Evolutionary conservation across 1,140 invertebrate genomes (phyloP), one percentile per base, ranked within the genome.

Genomic region (Drosophila melanica): DNA sequence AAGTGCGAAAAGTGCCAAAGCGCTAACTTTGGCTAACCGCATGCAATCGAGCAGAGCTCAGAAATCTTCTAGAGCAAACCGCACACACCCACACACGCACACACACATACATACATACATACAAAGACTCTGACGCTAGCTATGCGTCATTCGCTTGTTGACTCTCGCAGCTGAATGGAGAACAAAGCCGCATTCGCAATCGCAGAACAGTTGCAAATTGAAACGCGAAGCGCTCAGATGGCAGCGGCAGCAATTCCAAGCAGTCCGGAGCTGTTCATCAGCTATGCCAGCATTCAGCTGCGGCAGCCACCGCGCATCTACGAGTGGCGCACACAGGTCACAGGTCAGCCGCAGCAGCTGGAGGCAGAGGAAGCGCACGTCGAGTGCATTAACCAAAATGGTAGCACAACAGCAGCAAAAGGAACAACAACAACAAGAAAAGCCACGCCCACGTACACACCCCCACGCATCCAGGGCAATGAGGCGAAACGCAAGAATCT

Each of bases 271-370:
- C 45, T 85, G 41, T 91, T 76, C 51, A 73, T 85, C 16, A 85
- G 77, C 53, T 63, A 57, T 23, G 80, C 76, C 39, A 85, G 59
- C 37, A 73, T 91, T 6, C 64, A 90, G 48, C 44, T 91, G 63
- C 76, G 77, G 55, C 60, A 50, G 9, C 54, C 45, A 9, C 54
- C 76, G 5, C 68, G 35, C 7, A 37, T 79, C 58, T 91, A 89
- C 54, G 86, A 81, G 45, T 91, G 82, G 82, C 90, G 72, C 20
- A 91, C 90, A 12, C 68, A 77, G 59, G 73, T 85, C 44, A 63
- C 41, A 20, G 37, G 37, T 20, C 50, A 42, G 18, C 39, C 53
- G 66, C 53, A 58, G 53, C 35, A 6, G 27, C 27, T 6, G 27
- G n/a, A 41, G 18, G 9, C 18, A 16, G 53, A 67, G 44, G 51